Base-by-base conservation (phyloP, 2,797 vertebrate genomes). In the Macroramphosus scolopax region DNA sequence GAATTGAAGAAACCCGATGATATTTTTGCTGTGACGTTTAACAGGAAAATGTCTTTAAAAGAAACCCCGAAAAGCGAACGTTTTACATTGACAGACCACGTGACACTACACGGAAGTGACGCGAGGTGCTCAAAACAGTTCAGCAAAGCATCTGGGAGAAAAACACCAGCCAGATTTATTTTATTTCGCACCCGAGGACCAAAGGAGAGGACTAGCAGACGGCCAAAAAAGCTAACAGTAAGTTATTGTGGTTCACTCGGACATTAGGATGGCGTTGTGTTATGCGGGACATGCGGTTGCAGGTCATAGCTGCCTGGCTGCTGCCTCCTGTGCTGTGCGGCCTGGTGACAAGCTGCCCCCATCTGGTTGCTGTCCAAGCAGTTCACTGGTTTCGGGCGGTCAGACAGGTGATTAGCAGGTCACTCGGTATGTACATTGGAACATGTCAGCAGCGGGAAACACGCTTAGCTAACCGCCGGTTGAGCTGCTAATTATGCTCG, bases 21-120 rank as follows among this genome's bases (percentile, higher is more conserved):
- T n/a, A n/a, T n/a, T n/a, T n/a, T 22, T 22, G 20, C 0, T 2
- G 18, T 1, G 2, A 0, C 6, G 9, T 4, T 3, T 5, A 17
- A 5, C 30, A 1, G 17, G 2, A 25, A 35, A 16, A 15, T n/a
- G n/a, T n/a, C n/a, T n/a, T n/a, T n/a, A n/a, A n/a, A n/a, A n/a
- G n/a, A n/a, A n/a, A n/a, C n/a, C n/a, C n/a, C n/a, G n/a, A 8
- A 13, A 22, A 2, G n/a, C n/a, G n/a, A 7, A 15, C 26, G 38
- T 26, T 22, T 30, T 11, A 17, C 6, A 5, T 33, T 34, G 2
- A 13, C 16, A 8, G 14, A 49, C 22, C 86, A 86, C 73, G 81
- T 88, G 87, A 87, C 72, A 1, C 2, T 10, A 64, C 43, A 37
- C 86, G 88, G 88, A 90, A 89, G 88, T 90, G 87, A 89, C 89